These are phyloP conservation scores for Alexandromys fortis DNA, from an alignment of 2,113 vertebrate species.

Conservation along the genomic window DNA sequence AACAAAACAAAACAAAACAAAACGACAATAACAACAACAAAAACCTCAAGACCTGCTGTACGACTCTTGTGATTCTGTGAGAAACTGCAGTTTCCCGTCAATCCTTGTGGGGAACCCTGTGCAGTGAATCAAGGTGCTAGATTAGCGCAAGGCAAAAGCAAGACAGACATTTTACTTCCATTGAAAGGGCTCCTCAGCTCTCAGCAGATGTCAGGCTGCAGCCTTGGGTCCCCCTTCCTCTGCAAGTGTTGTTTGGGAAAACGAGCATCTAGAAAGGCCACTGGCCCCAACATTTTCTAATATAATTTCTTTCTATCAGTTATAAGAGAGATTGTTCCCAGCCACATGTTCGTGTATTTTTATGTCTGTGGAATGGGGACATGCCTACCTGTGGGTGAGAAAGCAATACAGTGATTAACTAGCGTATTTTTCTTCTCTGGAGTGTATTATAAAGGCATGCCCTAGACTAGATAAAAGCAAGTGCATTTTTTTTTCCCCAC, in stretches of 20 bases:
- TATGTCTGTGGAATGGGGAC: not conserved
- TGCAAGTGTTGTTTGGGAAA: not conserved
- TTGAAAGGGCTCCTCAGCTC: not conserved
- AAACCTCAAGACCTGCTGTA: not conserved
- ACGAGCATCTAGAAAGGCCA: not conserved
- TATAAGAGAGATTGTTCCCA: not conserved
- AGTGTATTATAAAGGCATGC: not conserved
- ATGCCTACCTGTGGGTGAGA: not conserved
- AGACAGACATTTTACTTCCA: not conserved
- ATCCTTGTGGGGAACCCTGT: not conserved
- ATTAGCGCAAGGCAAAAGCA: rapidly evolving
- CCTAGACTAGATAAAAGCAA: not conserved
- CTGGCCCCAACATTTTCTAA: not conserved
- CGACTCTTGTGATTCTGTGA: not conserved
- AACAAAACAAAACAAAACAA: not conserved
- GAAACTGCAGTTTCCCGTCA: not conserved
- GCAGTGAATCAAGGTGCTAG: not conserved
- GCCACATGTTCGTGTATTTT: not conserved
- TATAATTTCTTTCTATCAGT: not conserved
- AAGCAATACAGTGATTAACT: not conserved
- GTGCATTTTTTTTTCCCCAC: not conserved
- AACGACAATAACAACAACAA: too few species aligned
- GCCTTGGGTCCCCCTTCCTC: not conserved
- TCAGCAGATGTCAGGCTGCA: not conserved
- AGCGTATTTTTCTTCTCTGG: not conserved